A percentile compares a stretch with the other conserved stretches of the same genome.
Evolutionary conservation across 2,113 vertebrate species (phyloP).

Genomic region (Turdus rufiventris): DNA sequence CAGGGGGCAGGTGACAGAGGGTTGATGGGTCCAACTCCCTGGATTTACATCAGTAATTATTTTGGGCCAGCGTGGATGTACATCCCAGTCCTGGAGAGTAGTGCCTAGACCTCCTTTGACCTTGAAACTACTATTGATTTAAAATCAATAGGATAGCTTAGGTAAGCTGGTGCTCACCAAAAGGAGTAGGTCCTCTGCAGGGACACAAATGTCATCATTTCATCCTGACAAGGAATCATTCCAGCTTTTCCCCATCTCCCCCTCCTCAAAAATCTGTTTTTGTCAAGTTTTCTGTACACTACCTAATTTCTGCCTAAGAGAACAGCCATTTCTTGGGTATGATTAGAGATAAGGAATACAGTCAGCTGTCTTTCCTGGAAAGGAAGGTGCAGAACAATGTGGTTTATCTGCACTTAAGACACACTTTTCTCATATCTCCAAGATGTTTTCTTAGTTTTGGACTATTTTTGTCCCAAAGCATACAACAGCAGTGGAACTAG

Average conservation of each 20-base stretch:
- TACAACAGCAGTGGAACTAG: background rate
- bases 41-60: background rate
- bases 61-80: background rate
- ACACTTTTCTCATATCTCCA: background rate
- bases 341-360: conserved; percentile 24
- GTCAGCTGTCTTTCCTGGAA: conserved; percentile 29
- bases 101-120: background rate
- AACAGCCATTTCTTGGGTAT: background rate
- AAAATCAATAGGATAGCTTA: background rate
- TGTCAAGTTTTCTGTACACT: background rate
- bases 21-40: background rate
- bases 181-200: background rate
- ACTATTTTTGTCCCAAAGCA: background rate
- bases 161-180: background rate
- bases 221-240: background rate
- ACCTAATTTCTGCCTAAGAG: background rate
- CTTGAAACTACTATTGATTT: conserved; percentile 6
- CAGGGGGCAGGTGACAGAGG: background rate
- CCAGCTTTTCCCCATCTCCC: background rate
- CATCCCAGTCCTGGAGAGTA: background rate
- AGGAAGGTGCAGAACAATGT: conserved; percentile 50
- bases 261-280: background rate
- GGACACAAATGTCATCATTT: background rate
- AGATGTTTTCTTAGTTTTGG: background rate
- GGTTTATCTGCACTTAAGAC: conserved; percentile 23